phyloP scores from a whole-genome alignment of 2,888 invertebrate species.

The Brachypalpus laphriformis region DNA sequence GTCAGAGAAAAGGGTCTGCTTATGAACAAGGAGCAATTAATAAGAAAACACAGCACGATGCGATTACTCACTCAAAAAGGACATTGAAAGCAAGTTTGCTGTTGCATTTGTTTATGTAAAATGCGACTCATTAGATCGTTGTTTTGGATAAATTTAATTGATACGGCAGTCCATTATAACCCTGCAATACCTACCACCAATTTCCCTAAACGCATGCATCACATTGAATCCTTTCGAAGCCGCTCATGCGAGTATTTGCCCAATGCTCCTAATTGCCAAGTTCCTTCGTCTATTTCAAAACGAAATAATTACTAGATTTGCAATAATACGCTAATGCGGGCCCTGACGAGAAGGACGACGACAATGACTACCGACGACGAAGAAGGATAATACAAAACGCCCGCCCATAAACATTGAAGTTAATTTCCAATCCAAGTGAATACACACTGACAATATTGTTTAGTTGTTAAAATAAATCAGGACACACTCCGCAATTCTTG shows the following conservation, averaged over 20 bases:
- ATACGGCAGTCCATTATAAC: constrained; percentile 48
- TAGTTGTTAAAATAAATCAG: constrained; percentile 74
- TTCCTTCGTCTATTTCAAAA: constrained; percentile 22
- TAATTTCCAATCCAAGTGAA: constrained; percentile 74
- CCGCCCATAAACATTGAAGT: constrained; percentile 73
- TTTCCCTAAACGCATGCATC: constrained; percentile 29
- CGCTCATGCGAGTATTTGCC: constrained; percentile 49
- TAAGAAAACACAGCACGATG: neutral
- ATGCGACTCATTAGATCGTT: constrained; percentile 2
- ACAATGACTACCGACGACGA: neutral
- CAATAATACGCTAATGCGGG: constrained; percentile 64
- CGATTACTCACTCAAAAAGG: constrained; percentile 7
- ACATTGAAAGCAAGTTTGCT: neutral
- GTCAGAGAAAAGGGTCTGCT: no score
- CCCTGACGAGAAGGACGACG: neutral
- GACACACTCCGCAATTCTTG: constrained; percentile 71
- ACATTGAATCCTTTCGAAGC: constrained; percentile 51
- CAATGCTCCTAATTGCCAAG: constrained; percentile 57
- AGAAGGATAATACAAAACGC: constrained; percentile 48
- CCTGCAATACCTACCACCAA: neutral
- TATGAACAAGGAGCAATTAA: neutral
- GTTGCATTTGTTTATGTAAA: constrained; percentile 5
- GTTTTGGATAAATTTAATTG: constrained; percentile 32
- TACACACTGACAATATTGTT: constrained; percentile 74
- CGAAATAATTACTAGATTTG: constrained; percentile 64